Evolutionary conservation across 1,140 invertebrate species (phyloP).

Genomic region (Chlorops oryzae): DNA sequence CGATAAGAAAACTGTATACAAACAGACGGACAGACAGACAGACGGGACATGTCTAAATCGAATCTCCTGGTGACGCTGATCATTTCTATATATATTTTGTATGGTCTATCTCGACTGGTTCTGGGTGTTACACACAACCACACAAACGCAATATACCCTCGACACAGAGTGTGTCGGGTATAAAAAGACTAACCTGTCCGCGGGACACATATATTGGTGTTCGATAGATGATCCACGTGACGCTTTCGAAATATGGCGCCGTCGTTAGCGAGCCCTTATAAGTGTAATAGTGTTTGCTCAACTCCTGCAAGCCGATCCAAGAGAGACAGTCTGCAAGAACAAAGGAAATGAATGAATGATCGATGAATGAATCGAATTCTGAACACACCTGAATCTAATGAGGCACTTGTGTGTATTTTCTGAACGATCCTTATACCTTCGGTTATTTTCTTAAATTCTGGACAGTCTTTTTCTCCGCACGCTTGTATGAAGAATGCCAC

Average conservation of each 20-base stretch:
- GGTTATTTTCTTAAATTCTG: conserved; percentile 46
- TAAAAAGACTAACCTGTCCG: conserved; percentile 62
- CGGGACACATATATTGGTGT: conserved; percentile 63
- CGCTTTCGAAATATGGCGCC: conserved; percentile 62
- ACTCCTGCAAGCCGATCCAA: conserved; percentile 45
- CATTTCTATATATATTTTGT: too few relatives aligned
- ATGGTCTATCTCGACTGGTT: too few relatives aligned
- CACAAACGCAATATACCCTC: too few relatives aligned
- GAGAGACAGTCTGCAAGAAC: conserved; percentile 36
- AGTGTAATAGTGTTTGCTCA: conserved; percentile 47
- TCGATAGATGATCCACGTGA: conserved; percentile 69
- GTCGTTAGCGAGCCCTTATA: conserved; percentile 65
- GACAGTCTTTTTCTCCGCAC: conserved; percentile 44
- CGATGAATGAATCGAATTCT: neutral
- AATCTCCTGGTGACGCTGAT: too few relatives aligned
- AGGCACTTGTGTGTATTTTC: conserved; percentile 42
- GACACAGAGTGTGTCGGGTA: too few relatives aligned
- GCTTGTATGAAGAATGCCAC: conserved; percentile 68
- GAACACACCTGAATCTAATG: conserved; percentile 40
- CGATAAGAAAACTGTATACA: too few relatives aligned
- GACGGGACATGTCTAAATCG: too few relatives aligned
- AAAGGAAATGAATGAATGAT: conserved; percentile 1
- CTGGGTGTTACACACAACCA: too few relatives aligned
- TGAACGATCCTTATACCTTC: conserved; percentile 44
- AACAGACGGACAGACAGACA: too few relatives aligned